Conservation (phyloP, 1,140 invertebrate species). For the Nymphalis io region DNA sequence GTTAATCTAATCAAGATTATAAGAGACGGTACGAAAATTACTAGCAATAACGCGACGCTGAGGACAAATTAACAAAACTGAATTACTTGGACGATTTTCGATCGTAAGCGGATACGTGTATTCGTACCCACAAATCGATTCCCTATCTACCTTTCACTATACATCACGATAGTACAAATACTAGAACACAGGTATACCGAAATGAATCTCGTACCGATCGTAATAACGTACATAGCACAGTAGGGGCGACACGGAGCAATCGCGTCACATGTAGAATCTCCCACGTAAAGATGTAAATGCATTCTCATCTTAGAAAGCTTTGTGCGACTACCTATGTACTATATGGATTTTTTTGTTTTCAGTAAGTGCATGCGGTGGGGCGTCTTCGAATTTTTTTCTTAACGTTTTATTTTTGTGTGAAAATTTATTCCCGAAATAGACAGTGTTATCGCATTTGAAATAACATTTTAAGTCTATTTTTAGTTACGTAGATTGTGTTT, state of each 20-base stretch:
- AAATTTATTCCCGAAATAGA: neutral
- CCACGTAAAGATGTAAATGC: constrained; percentile 73
- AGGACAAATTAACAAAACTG: neutral
- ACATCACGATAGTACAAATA: neutral
- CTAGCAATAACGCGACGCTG: neutral
- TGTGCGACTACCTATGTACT: constrained; percentile 37
- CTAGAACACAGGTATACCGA: constrained; percentile 2
- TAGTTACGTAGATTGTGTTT: too few relatives aligned
- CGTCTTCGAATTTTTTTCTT: neutral
- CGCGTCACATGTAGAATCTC: constrained; percentile 60
- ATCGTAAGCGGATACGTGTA: neutral
- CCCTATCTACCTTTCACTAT: neutral
- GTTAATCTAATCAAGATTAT: neutral
- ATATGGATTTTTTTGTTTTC: neutral
- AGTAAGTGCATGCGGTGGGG: constrained; percentile 1
- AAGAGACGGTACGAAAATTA: neutral
- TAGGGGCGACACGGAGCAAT: constrained; percentile 41
- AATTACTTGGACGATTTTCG: neutral
- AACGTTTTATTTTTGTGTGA: neutral
- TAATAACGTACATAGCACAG: constrained; percentile 44
- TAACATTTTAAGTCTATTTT: too few relatives aligned
- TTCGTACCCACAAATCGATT: neutral
- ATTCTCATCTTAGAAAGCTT: constrained; percentile 68
- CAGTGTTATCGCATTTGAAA: too few relatives aligned
- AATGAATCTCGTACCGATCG: neutral